Evolutionary conservation across 2,797 vertebrate genomes (phyloP).

Genomic region (Denticeps clupeoides): DNA sequence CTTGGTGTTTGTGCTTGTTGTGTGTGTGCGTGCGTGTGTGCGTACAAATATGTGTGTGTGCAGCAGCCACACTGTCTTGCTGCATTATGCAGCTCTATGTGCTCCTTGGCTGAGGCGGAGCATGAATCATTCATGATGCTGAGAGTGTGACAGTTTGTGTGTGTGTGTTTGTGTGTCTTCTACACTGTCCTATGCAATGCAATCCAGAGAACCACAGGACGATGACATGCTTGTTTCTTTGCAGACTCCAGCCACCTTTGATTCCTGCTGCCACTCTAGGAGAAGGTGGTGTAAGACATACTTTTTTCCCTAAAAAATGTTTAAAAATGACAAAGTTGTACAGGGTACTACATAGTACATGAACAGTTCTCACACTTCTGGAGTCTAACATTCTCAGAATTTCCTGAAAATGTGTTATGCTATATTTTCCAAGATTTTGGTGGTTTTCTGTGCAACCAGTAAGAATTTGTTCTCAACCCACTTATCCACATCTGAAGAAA

Average conservation of each 20-base stretch:
- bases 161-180: not conserved
- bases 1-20: not conserved
- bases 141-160: constrained; percentile 1
- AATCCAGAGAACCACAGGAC: not conserved
- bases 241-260: not conserved
- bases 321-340: no score
- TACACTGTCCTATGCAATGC: not conserved
- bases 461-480: no score
- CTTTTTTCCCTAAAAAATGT: not conserved
- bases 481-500: no score
- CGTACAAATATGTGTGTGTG: not conserved
- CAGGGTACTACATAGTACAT: no score
- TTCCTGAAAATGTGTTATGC: no score
- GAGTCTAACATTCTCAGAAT: no score
- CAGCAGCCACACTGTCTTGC: not conserved
- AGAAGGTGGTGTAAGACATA: not conserved
- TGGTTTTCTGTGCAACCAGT: no score
- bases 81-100: not conserved
- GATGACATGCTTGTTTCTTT: not conserved
- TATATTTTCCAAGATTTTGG: no score
- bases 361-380: no score
- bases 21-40: not conserved
- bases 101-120: not conserved
- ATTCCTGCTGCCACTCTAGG: not conserved
- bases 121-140: constrained; percentile 16